These are phyloP conservation scores for Furnarius figulus DNA, from an alignment of 2,113 vertebrate species.

Conservation along the genomic window DNA sequence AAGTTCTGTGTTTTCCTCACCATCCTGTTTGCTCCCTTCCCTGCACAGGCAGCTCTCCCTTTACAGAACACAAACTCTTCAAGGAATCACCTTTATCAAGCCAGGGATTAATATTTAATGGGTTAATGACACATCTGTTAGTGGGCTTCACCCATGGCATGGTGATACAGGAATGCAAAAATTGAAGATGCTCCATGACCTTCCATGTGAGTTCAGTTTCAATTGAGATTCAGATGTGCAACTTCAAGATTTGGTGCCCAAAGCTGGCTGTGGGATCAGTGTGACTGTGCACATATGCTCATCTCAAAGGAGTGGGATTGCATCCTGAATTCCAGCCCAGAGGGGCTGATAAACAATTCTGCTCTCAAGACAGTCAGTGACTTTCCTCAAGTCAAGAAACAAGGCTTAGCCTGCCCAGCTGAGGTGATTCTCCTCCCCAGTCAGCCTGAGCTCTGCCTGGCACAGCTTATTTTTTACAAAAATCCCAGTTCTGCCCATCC, in stretches of 20 bases:
- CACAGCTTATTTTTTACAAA: neutral
- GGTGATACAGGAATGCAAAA: neutral
- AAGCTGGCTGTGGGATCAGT: fast-evolving
- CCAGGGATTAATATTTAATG: neutral
- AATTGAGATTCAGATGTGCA: neutral
- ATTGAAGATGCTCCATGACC: neutral
- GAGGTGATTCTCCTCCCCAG: neutral
- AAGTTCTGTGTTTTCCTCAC: neutral
- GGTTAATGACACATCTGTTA: neutral
- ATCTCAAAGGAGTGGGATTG: neutral
- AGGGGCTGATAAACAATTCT: neutral
- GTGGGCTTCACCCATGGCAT: fast-evolving
- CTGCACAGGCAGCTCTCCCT: fast-evolving
- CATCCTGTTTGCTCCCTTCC: neutral
- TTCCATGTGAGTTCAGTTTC: fast-evolving
- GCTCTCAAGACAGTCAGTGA: neutral
- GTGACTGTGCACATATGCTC: fast-evolving
- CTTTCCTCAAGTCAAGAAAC: neutral
- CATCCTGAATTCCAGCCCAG: neutral
- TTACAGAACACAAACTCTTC: neutral
- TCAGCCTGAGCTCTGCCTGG: neutral
- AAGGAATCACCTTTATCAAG: neutral
- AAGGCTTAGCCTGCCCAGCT: neutral
- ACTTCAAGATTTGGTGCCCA: neutral
- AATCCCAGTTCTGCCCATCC: neutral